These are phyloP conservation scores for Gymnorhina tibicen DNA, from an alignment of 2,113 vertebrate genomes.

Conservation along the genomic window DNA sequence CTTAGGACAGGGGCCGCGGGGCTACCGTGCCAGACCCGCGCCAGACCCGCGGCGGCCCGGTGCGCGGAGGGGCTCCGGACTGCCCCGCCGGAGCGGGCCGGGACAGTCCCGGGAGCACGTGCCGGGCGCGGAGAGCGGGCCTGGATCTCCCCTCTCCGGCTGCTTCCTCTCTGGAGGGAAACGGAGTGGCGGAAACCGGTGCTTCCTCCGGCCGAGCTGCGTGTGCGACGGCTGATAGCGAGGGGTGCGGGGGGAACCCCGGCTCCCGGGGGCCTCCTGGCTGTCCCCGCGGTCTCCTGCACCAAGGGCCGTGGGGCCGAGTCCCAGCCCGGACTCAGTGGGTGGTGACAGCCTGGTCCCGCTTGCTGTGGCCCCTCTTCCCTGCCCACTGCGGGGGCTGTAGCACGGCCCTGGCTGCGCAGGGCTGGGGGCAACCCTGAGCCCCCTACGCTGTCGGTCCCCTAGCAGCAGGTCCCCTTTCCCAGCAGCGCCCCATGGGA, in stretches of 20 bases:
- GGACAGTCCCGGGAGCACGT: background rate
- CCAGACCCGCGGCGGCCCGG: background rate
- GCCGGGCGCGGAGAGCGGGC: background rate
- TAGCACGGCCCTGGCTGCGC: background rate
- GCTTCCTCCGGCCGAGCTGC: slow-evolving; percentile 15
- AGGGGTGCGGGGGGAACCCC: background rate
- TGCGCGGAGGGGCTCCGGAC: background rate
- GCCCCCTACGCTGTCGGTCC: fast-evolving
- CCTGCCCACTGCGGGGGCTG: fast-evolving
- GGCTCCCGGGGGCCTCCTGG: background rate
- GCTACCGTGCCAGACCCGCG: background rate
- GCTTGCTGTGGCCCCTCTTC: background rate
- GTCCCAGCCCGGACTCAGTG: fast-evolving
- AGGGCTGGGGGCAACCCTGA: background rate
- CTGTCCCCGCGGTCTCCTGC: background rate
- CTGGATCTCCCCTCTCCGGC: background rate
- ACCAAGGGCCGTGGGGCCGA: fast-evolving
- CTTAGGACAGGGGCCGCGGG: background rate
- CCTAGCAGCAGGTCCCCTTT: background rate
- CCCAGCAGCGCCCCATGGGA: background rate
- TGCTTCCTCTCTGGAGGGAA: slow-evolving; percentile 24
- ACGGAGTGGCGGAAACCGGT: background rate
- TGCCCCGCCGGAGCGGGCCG: background rate
- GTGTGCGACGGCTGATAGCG: background rate
- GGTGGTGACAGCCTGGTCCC: background rate